Evolutionary conservation across 1,140 invertebrate species (phyloP).

Genomic region (Dendrolimus kikuchii): DNA sequence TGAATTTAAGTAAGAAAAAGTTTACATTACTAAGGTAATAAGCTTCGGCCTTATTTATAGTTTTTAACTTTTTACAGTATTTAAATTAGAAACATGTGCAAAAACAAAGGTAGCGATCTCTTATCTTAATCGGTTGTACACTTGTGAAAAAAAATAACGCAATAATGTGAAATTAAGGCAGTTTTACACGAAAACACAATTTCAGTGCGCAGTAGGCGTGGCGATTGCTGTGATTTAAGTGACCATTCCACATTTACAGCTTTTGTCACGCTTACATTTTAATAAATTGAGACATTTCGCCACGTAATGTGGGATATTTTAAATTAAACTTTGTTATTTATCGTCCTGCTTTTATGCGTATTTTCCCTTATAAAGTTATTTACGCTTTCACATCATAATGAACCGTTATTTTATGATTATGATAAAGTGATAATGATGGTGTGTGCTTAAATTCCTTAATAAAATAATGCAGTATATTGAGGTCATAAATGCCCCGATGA

Average conservation of each 20-base stretch:
- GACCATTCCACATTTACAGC: slow-evolving; percentile 41
- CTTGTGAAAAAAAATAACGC: slow-evolving; percentile 14
- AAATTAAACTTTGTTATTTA: slow-evolving; percentile 21
- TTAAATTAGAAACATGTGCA: too few species aligned
- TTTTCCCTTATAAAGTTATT: background rate
- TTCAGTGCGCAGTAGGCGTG: slow-evolving; percentile 30
- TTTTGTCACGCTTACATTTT: slow-evolving; percentile 39
- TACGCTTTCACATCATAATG: background rate
- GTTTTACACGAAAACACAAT: slow-evolving; percentile 40
- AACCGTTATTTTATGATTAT: too few species aligned
- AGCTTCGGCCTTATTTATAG: too few species aligned
- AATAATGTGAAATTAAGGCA: slow-evolving; percentile 28
- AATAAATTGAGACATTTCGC: slow-evolving; percentile 46
- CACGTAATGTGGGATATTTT: slow-evolving; percentile 20
- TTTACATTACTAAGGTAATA: too few species aligned
- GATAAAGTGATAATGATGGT: too few species aligned
- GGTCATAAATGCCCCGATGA: too few species aligned
- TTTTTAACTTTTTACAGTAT: too few species aligned
- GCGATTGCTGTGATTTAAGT: slow-evolving; percentile 39
- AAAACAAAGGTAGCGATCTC: slow-evolving; percentile 1
- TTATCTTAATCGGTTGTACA: slow-evolving; percentile 23
- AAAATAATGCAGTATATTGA: too few species aligned
- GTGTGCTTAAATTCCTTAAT: too few species aligned
- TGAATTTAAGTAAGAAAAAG: too few species aligned
- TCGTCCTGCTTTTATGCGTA: slow-evolving; percentile 15